phyloP scores from a whole-genome alignment of 2,888 invertebrate species.

The Tupiocoris notatus region DNA sequence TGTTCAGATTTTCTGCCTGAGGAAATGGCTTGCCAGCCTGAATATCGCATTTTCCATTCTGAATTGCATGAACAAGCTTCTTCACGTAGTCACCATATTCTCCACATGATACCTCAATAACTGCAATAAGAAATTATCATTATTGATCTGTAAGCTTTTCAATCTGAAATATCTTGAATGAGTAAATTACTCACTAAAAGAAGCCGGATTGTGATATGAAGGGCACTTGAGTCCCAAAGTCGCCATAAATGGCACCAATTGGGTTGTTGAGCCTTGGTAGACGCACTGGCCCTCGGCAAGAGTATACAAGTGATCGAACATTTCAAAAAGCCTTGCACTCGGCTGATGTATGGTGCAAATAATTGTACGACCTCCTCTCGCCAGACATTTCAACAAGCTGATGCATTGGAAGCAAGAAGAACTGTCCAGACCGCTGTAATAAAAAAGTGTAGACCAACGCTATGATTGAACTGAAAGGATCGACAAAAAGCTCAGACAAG shows the following conservation, averaged over 20 bases:
- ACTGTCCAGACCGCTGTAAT: conserved; percentile 86
- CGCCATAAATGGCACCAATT: conserved; percentile 78
- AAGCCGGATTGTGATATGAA: conserved; percentile 95
- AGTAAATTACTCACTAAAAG: conserved; percentile 77
- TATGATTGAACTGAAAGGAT: background rate
- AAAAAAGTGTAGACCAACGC: conserved; percentile 40
- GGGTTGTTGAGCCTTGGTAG: conserved; percentile 84
- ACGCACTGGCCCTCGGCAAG: conserved; percentile 92
- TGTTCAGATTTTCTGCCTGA: conserved; percentile 59
- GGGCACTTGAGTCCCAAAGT: conserved; percentile 85
- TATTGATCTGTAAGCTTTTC: background rate
- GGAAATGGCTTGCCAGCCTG: conserved; percentile 71
- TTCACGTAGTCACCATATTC: conserved; percentile 91
- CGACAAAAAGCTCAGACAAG: background rate
- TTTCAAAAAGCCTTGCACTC: conserved; percentile 92
- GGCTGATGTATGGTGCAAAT: conserved; percentile 97
- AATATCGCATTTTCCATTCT: conserved; percentile 79
- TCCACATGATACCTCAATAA: conserved; percentile 94
- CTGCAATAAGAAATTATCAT: conserved; percentile 54
- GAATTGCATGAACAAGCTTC: conserved; percentile 79
- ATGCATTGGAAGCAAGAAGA: conserved; percentile 95
- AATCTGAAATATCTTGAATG: no score
- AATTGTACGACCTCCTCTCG: conserved; percentile 87
- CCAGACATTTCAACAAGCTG: conserved; percentile 80
- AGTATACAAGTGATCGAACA: conserved; percentile 94